Evolutionary conservation across 2,113 vertebrate genomes (phyloP), one percentile per base, ranked within the genome.

Genomic region (Panthera leo): DNA sequence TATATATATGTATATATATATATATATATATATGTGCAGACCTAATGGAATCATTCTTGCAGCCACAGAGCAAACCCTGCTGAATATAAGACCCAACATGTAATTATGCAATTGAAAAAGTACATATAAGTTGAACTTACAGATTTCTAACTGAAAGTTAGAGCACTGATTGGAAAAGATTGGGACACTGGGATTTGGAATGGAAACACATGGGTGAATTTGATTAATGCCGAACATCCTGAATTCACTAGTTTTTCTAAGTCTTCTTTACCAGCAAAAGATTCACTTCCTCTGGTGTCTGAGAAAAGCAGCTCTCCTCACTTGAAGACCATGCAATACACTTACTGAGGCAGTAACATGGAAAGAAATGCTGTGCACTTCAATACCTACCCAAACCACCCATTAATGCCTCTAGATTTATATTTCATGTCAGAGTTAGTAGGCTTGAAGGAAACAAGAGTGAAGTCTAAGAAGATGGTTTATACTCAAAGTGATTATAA

Each of bases 31-130:
- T 87, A 87, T 25, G 27, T 48, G 23, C 29, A 39, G 15, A 95
- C 4, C 27, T 65, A 80, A 93, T 65, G 45, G 18, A 76, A 42
- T 15, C 34, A 78, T 10, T n/a, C 71, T 80, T 85, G 39, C 1
- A 63, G 4, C n/a, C 27, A 27, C 7, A 25, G 16, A 83, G 3
- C 8, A 63, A 51, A n/a, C 16, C 2, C n/a, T 79, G 16, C 36
- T 79, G 31, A 96, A 94, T 27, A 34, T 87, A 84, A 95, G 71
- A 93, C 36, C 34, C 23, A 87, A 51, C 6, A 90, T 61, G 90
- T 55, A 71, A 79, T 21, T 79, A 9, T 42, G 21, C 19, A 65
- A 5, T 63, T 48, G 19, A 71, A 95, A 61, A 82, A 87, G 2
- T 45, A 18, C 9, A 61, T 34, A 10, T 29, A 61, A 95, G 18